Conservation (phyloP, 2,888 invertebrate species). For the Dynastes hyllus region DNA sequence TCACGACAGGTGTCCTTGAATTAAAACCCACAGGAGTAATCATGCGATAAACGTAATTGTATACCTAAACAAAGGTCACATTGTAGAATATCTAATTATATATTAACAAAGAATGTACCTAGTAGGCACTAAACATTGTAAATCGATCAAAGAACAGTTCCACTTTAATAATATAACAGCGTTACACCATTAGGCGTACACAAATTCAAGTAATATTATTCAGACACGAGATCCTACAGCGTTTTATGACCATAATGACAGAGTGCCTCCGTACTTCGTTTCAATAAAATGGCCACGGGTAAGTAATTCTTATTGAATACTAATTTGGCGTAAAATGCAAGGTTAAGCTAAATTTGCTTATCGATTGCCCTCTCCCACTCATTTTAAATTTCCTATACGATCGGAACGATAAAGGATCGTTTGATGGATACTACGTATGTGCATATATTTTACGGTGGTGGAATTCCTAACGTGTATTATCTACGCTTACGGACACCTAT, state of each 20-base stretch:
- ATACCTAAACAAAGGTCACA: background rate
- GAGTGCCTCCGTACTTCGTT: conserved; percentile 36
- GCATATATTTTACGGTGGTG: conserved; percentile 28
- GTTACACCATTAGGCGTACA: conserved; percentile 32
- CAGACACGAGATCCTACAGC: conserved; percentile 37
- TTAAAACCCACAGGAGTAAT: too few species aligned
- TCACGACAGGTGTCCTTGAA: too few species aligned
- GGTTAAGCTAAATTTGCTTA: conserved; percentile 49
- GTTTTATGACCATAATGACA: conserved; percentile 43
- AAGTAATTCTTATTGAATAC: conserved; percentile 51
- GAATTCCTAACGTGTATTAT: conserved; percentile 4
- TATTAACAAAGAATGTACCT: conserved; percentile 36
- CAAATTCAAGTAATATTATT: conserved; percentile 46
- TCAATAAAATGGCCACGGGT: conserved; percentile 47
- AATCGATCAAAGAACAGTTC: conserved; percentile 10
- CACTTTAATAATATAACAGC: conserved; percentile 27
- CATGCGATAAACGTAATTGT: conserved; percentile 5
- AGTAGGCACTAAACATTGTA: background rate
- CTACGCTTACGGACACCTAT: background rate
- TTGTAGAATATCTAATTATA: conserved; percentile 24
- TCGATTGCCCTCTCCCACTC: conserved; percentile 24
- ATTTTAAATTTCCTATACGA: conserved; percentile 21
- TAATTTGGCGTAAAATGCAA: conserved; percentile 48
- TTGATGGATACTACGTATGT: conserved; percentile 8
- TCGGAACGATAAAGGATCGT: background rate